phyloP scores from a whole-genome alignment of 1,140 invertebrate species.

The Drosophila ercepeae region DNA sequence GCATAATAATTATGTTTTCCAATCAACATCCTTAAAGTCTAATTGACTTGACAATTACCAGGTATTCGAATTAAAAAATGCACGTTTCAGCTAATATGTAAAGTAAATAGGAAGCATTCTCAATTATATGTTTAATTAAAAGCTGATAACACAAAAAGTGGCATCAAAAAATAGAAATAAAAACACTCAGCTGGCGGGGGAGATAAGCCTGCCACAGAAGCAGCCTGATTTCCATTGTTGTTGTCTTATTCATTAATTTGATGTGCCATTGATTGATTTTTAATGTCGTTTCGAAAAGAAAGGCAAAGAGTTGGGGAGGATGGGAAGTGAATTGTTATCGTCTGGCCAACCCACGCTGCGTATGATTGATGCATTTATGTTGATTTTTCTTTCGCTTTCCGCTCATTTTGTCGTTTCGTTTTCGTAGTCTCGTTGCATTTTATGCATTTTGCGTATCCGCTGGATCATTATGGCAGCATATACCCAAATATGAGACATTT shows the following conservation, averaged over 20 bases:
- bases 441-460: conserved; percentile 74
- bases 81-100: conserved; percentile 47
- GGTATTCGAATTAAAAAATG: conserved; percentile 43
- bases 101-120: conserved; percentile 67
- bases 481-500: conserved; percentile 79
- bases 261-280: conserved; percentile 79
- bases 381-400: conserved; percentile 43
- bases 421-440: conserved; percentile 57
- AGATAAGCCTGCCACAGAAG: conserved; percentile 32
- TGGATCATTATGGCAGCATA: conserved; percentile 64
- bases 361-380: conserved; percentile 75
- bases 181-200: conserved; percentile 36
- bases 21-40: neutral
- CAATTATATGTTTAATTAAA: conserved; percentile 61
- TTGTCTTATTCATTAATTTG: conserved; percentile 71
- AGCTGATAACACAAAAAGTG: conserved; percentile 59
- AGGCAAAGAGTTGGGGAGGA: no score
- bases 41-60: neutral
- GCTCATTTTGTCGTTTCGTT: conserved; percentile 25
- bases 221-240: conserved; percentile 37
- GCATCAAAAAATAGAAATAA: conserved; percentile 13
- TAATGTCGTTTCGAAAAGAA: conserved; percentile 75
- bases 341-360: conserved; percentile 60
- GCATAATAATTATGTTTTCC: neutral
- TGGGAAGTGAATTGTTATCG: conserved; percentile 42